A percentile compares a stretch with the other conserved stretches of the same genome.
Conservation (phyloP, 2,797 vertebrate species). For the Spinus pinus region DNA sequence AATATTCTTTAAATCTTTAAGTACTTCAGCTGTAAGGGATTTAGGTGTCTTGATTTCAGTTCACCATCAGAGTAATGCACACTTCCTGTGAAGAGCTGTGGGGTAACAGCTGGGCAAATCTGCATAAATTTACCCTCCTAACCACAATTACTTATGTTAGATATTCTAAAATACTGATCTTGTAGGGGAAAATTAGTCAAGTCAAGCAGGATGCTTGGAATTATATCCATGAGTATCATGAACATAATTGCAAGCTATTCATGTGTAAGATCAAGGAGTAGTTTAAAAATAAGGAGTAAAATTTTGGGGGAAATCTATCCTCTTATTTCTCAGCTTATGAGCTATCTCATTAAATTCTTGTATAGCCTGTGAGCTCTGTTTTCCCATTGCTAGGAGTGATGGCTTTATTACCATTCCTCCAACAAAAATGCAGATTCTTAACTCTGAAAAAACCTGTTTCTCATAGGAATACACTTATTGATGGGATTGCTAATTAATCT, state of each 20-base stretch:
- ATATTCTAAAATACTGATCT: neutral
- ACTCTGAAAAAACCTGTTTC: neutral
- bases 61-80: neutral
- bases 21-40: neutral
- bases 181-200: neutral
- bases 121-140: neutral
- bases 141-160: neutral
- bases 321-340: neutral
- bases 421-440: neutral
- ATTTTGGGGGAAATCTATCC: neutral
- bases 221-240: rapidly evolving
- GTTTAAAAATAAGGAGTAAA: neutral
- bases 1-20: neutral
- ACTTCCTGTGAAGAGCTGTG: neutral
- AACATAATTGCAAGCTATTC: neutral
- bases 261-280: neutral
- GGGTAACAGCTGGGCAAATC: neutral
- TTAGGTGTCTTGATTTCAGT: neutral
- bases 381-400: neutral
- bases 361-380: neutral
- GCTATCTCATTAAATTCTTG: neutral
- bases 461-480: neutral
- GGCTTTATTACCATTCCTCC: neutral
- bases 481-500: neutral
- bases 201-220: neutral